These are phyloP conservation scores for Aphis craccivora DNA, from an alignment of 1,140 invertebrate genomes.

Conservation along the genomic window DNA sequence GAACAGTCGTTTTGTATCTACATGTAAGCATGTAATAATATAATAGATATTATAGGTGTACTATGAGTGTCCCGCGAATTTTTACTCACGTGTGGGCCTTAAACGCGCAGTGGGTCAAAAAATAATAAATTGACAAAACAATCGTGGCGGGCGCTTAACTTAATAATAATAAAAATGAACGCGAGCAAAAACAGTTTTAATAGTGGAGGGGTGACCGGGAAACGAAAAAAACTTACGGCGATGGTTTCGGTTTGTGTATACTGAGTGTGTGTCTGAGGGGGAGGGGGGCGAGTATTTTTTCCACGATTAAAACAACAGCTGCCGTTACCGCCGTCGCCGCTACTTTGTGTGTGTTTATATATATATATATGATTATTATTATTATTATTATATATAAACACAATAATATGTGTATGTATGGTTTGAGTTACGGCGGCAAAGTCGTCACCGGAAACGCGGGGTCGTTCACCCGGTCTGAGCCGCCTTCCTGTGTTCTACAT, in stretches of 20 bases:
- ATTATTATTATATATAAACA: constrained; percentile 3
- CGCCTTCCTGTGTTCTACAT: constrained; percentile 56
- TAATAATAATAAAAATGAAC: background rate
- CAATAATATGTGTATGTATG: background rate
- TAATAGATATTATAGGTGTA: background rate
- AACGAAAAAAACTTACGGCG: background rate
- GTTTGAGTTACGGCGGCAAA: constrained; percentile 48
- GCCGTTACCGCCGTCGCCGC: constrained; percentile 2
- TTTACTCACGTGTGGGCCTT: background rate
- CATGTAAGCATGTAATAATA: background rate
- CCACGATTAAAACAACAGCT: constrained; percentile 52
- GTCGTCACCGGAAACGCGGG: constrained; percentile 55
- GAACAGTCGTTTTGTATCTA: background rate
- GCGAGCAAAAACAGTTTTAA: constrained; percentile 13
- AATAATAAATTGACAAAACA: background rate
- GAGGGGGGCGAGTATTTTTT: background rate
- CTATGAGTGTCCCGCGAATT: background rate
- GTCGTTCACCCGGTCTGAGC: constrained; percentile 51
- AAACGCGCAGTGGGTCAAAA: background rate
- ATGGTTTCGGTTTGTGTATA: background rate
- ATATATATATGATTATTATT: background rate
- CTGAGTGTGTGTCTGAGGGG: too few species aligned
- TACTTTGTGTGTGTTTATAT: background rate
- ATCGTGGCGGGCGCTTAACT: background rate
- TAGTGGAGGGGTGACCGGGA: background rate